Evolutionary conservation across 2,888 invertebrate species (phyloP).

Genomic region (Pachycephus smyrnensis): DNA sequence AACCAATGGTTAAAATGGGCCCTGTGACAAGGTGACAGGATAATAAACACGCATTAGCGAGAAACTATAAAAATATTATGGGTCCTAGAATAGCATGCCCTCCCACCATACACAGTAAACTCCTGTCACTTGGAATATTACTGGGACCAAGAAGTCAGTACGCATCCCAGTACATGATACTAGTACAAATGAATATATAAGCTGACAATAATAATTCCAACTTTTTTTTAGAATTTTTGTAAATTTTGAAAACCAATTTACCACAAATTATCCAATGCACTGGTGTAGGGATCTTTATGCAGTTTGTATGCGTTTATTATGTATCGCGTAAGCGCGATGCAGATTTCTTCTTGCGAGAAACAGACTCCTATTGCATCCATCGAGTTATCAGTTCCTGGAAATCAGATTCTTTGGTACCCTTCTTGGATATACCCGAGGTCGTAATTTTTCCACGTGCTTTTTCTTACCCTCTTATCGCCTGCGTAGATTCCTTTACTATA

Average conservation of each 20-base stretch:
- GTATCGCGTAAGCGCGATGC: too few species aligned
- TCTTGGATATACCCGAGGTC: neutral
- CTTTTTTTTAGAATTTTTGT: too few species aligned
- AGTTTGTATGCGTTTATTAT: too few species aligned
- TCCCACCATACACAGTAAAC: neutral
- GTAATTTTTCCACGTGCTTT: neutral
- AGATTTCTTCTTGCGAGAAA: too few species aligned
- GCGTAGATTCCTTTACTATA: neutral
- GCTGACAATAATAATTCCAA: too few species aligned
- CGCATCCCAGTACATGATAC: too few species aligned
- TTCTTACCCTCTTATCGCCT: neutral
- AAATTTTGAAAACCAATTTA: too few species aligned
- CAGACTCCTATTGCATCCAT: neutral
- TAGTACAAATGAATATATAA: too few species aligned
- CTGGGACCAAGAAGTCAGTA: too few species aligned
- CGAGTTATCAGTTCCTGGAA: slow-evolving; percentile 17
- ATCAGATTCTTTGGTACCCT: slow-evolving; percentile 9
- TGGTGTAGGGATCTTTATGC: too few species aligned
- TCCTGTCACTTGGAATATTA: too few species aligned
- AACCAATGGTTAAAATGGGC: slow-evolving; percentile 37
- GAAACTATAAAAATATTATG: slow-evolving; percentile 45
- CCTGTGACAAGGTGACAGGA: slow-evolving; percentile 30
- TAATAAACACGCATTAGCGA: slow-evolving; percentile 43
- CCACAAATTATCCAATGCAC: too few species aligned
- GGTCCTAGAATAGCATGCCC: slow-evolving; percentile 29